phyloP scores from a whole-genome alignment of 2,888 invertebrate species.

The Cryptocheilus praepositus region DNA sequence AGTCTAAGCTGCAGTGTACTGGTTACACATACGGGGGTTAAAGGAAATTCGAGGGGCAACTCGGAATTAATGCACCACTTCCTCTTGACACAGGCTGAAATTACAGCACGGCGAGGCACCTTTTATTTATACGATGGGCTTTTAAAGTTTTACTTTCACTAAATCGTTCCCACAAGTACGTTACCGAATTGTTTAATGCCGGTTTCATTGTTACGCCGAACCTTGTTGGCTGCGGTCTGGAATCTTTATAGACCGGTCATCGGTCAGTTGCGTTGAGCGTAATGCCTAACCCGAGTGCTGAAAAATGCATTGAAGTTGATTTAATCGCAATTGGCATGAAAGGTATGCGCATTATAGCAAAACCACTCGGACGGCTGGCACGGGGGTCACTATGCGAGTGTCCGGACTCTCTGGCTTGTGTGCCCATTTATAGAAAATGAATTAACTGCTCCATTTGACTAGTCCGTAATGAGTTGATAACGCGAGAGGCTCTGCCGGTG shows the following conservation, averaged over 20 bases:
- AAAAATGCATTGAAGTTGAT: conserved; percentile 42
- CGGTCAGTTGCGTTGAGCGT: background rate
- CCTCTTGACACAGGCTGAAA: conserved; percentile 55
- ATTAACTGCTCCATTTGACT: conserved; percentile 35
- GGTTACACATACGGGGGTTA: conserved; percentile 56
- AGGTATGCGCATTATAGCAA: conserved; percentile 16
- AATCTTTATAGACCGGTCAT: background rate
- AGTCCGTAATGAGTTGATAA: conserved; percentile 17
- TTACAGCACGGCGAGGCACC: conserved; percentile 36
- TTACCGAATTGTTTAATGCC: background rate
- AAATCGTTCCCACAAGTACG: background rate
- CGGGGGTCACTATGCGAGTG: conserved; percentile 5
- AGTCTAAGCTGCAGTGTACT: conserved; percentile 39
- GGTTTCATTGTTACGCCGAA: conserved; percentile 5
- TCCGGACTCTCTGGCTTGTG: background rate
- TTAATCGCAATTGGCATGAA: conserved; percentile 27
- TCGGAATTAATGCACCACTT: conserved; percentile 71
- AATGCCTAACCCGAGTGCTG: background rate
- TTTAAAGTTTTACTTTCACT: background rate
- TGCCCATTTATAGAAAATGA: conserved; percentile 37
- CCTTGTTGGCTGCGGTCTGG: background rate
- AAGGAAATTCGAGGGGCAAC: conserved; percentile 65
- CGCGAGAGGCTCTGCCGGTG: background rate
- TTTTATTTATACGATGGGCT: conserved; percentile 39
- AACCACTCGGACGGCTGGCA: conserved; percentile 14